These are phyloP conservation scores for Fregata magnificens DNA, from an alignment of 2,113 vertebrate species.

Conservation along the genomic window DNA sequence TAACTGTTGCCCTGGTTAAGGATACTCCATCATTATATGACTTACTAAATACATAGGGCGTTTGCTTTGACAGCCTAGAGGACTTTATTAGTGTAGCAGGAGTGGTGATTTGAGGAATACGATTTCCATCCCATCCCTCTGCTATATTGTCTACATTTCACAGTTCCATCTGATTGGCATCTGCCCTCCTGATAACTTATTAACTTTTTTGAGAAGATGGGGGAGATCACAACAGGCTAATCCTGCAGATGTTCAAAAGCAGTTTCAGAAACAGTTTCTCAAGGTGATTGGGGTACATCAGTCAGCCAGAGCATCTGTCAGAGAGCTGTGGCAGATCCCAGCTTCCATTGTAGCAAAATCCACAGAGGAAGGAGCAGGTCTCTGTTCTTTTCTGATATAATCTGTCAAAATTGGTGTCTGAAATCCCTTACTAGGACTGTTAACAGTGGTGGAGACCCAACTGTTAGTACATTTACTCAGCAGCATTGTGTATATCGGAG, in stretches of 20 bases:
- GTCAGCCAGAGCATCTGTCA: neutral
- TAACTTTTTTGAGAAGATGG: neutral
- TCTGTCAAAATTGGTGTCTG: neutral
- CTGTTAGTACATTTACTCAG: neutral
- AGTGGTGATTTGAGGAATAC: neutral
- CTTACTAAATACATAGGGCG: neutral
- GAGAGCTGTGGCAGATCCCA: neutral
- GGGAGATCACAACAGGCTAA: neutral
- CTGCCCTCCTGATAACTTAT: neutral
- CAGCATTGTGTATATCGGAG: neutral
- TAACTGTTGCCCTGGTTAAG: neutral
- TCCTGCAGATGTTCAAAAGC: neutral
- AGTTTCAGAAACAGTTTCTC: neutral
- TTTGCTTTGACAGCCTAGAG: neutral
- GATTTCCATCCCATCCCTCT: neutral
- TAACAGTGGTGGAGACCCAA: neutral
- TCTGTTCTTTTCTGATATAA: neutral
- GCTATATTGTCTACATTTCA: neutral
- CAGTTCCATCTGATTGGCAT: neutral
- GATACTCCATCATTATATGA: neutral
- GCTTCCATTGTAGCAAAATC: neutral
- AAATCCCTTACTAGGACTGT: neutral
- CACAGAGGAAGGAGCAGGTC: neutral
- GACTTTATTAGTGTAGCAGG: neutral
- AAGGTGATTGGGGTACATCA: neutral